Conservation (phyloP, 2,113 vertebrate species). For the Cyanoramphus novaezelandiae region DNA sequence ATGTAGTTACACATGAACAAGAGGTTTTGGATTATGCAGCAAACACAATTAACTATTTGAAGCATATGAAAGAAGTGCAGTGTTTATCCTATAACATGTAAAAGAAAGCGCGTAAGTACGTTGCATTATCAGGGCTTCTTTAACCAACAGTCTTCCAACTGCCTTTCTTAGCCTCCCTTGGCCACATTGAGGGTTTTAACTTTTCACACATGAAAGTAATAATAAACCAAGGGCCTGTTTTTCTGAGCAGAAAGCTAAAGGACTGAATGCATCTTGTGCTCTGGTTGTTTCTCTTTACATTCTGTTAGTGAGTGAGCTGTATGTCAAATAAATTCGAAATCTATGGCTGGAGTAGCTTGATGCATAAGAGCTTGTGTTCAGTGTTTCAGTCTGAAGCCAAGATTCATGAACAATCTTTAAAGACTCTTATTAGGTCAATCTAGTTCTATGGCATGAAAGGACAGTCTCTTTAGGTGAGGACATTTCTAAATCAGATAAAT, state of each 20-base stretch:
- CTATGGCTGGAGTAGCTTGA: not conserved
- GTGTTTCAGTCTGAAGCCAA: not conserved
- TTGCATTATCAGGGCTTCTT: not conserved
- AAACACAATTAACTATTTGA: not conserved
- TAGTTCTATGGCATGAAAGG: not conserved
- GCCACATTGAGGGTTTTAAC: not conserved
- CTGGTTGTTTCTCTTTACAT: not conserved
- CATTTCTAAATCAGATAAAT: not conserved
- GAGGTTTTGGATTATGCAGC: not conserved
- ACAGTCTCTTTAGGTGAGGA: not conserved
- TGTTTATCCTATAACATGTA: not conserved
- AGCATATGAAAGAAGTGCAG: not conserved
- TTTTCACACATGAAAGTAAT: not conserved
- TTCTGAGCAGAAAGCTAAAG: not conserved
- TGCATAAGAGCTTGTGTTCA: not conserved
- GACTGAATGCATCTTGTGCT: not conserved
- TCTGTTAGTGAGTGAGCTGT: not conserved
- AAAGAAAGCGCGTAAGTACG: not conserved
- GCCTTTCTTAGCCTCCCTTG: not conserved
- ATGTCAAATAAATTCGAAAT: conserved; percentile 23
- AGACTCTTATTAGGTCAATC: not conserved
- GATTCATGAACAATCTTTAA: not conserved
- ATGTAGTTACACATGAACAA: not conserved
- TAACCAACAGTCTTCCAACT: not conserved
- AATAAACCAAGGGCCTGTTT: not conserved